Percentiles rank a stretch among this genome's conserved stretches.
phyloP scores from a whole-genome alignment of 2,888 invertebrate species.

The Anodontia alba region DNA sequence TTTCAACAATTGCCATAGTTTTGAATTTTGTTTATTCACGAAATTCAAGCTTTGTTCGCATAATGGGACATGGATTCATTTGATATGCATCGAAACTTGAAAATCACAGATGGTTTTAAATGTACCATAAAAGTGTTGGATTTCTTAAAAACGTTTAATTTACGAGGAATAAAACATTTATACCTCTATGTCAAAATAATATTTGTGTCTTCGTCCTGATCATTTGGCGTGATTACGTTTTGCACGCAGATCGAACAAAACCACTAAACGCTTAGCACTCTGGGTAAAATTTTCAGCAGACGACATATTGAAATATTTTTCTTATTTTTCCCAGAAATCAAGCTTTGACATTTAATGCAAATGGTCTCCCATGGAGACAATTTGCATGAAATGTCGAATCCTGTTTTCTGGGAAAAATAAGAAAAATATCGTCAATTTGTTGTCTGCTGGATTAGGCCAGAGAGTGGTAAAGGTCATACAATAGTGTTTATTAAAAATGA shows the following conservation, averaged over 20 bases:
- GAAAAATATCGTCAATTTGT: no score
- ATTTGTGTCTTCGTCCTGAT: background rate
- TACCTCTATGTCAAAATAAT: slow-evolving; percentile 1
- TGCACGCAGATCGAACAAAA: background rate
- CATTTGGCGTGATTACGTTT: slow-evolving; percentile 2
- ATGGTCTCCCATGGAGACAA: no score
- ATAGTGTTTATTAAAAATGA: background rate
- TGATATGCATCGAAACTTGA: slow-evolving; percentile 63
- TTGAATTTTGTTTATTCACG: slow-evolving; percentile 64
- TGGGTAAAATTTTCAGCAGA: no score
- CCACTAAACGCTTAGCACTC: no score
- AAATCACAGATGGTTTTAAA: slow-evolving; percentile 60
- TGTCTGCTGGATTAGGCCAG: no score
- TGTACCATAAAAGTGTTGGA: slow-evolving; percentile 41
- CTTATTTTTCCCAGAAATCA: no score
- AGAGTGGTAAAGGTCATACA: background rate
- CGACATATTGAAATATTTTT: no score
- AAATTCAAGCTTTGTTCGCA: slow-evolving; percentile 48
- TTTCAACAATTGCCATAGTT: slow-evolving; percentile 47
- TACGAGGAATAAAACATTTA: slow-evolving; percentile 51
- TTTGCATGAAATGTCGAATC: no score
- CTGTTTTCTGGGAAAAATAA: no score
- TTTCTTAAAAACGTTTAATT: slow-evolving; percentile 58
- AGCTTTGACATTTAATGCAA: no score
- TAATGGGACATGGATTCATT: slow-evolving; percentile 50